Evolutionary conservation across 2,797 vertebrate genomes (phyloP), one percentile per base, ranked within the genome.

Genomic region (Sphenopsis melanotis): DNA sequence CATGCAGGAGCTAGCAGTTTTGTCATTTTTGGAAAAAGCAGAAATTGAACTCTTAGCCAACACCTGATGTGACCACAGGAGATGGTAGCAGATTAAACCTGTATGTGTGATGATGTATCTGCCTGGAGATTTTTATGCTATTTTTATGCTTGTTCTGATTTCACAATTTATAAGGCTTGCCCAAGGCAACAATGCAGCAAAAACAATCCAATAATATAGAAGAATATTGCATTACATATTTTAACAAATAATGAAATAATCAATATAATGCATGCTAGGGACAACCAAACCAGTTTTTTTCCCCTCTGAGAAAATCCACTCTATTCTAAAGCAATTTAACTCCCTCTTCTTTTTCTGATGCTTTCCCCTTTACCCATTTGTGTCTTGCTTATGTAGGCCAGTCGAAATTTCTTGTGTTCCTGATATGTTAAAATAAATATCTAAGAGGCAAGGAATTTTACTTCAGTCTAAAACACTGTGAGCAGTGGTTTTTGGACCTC

Each of bases 21-120:
- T 92, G 69, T 93, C 77, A 82, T 65, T 94, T 68, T 22, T 93
- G 84, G 82, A 92, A 93, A 94, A 90, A 87, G 32, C 36, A 90
- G 47, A 87, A 93, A 66, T 3, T 66, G 57, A 86, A 89, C 42
- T 61, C 50, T 68, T 71, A 89, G 85, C 85, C 91, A 96, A 93
- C 83, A 86, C 76, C 69, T 87, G 84, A 89, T 83, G 82, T 87
- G 87, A 87, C 75, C 50, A 72, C 69, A 69, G 87, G 85, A 91
- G 65, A 89, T 75, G 42, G 3, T 13, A 85, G 56, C 1, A 17
- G 55, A 89, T 89, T 87, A 93, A 94, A 91, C 32, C 29, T 68
- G 4, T 77, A 10, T 46, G 14, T 59, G 29, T 68, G 82, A 69
- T 78, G 37, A 59, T 93, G 15, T 42, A 86, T 81, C 16, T 89